A percentile compares a stretch with the other conserved stretches of the same genome.
These are phyloP conservation scores for Stegophylla sp. DNA, from an alignment of 2,888 invertebrate species.

Conservation along the genomic window DNA sequence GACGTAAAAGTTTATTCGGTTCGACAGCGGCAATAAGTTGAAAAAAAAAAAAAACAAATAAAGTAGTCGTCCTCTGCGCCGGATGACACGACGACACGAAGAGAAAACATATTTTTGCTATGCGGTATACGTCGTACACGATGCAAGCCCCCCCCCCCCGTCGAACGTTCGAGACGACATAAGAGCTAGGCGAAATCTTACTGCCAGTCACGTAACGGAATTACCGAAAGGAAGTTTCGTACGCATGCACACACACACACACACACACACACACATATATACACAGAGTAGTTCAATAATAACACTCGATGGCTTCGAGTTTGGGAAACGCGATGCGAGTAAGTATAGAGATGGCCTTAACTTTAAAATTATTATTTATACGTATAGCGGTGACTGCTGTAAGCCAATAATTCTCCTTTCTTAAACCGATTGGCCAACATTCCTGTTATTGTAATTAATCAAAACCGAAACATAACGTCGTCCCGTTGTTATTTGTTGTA, in stretches of 20 bases:
- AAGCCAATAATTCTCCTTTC: neutral
- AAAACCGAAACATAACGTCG: too few relatives aligned
- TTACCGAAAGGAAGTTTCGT: neutral
- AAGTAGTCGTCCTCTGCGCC: neutral
- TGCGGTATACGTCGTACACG: too few relatives aligned
- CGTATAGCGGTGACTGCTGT: neutral
- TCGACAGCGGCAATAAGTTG: neutral
- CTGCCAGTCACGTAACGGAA: conserved; percentile 29
- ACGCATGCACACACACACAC: neutral
- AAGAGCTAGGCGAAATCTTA: neutral
- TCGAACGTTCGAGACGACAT: neutral
- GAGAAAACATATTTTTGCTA: conserved; percentile 6
- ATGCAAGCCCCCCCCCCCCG: too few relatives aligned
- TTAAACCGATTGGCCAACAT: neutral
- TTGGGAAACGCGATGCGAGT: neutral
- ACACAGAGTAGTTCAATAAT: conserved; percentile 1
- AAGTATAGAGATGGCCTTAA: conserved; percentile 5
- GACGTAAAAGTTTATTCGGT: neutral
- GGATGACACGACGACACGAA: neutral
- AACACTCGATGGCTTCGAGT: neutral
- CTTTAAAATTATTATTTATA: conserved; percentile 31
- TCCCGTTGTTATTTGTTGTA: too few relatives aligned
- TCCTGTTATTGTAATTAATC: neutral
- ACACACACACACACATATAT: neutral
- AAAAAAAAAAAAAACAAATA: too few relatives aligned